Base-by-base conservation (phyloP, 2,113 vertebrate genomes). In the Forbesichthys agassizii region DNA sequence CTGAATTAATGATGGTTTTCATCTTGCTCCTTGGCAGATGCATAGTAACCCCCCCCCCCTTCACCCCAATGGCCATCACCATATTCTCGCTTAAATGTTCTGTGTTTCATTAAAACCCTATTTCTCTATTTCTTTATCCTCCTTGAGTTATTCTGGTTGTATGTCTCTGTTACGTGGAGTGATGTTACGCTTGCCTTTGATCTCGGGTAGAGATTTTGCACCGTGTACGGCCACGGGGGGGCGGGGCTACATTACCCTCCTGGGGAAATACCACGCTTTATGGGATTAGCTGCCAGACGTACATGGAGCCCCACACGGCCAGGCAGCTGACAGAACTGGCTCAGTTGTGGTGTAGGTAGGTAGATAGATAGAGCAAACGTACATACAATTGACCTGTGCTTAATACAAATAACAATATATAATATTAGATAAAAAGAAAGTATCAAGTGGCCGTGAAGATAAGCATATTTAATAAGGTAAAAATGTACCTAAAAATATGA, bases 191-290 rank as follows among this genome's bases (percentile, higher is more conserved):
- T 49, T 12, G 58, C 78, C 78, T 90, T 89, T 87, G 82, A 90
- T 88, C 82, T 81, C 9, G 16, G 72, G 18, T 47, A 70, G 72
- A 9, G 67, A 87, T 88, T 77, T 60, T 58, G n/a, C 48, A 66
- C 69, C 62, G 54, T 79, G 79, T 66, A 61, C 77, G 66, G 33
- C 42, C 66, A 61, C 77, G 66, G 33, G 33, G 64, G 78, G 16
- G 16, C 53, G 27, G 64, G 73, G 61, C 16, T 16, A 61, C 66
- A 77, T 75, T 36, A 80, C 73, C 61, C 58, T 76, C 8, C 36
- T 74, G 73, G 79, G 80, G 85, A 84, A 87, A 89, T 80, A 87
- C 76, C 84, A 74, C 74, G 81, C 60, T 68, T 84, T 86, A 87
- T 83, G 66, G 77, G 87, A 90, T 90, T 86, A 87, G 46, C 48